Evolutionary conservation across 2,113 vertebrate genomes (phyloP).

Genomic region (Oceanites oceanicus): DNA sequence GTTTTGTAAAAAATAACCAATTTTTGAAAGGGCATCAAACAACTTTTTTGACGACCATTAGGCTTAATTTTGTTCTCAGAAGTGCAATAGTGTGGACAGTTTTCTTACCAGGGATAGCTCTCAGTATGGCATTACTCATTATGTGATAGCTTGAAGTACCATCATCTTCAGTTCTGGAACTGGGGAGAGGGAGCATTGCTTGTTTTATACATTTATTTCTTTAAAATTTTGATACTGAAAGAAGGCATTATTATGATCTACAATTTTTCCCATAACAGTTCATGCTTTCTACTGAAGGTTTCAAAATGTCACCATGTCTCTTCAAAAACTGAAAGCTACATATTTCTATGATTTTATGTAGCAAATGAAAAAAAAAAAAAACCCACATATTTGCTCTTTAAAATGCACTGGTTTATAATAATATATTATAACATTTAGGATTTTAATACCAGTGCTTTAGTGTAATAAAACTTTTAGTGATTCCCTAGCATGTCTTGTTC

Average conservation of each 20-base stretch:
- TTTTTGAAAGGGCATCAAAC: background rate
- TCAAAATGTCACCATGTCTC: background rate
- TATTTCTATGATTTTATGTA: slow-evolving; percentile 42
- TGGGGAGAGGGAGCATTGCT: background rate
- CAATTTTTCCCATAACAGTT: background rate
- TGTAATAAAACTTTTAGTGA: slow-evolving; percentile 79
- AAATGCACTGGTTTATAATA: slow-evolving; percentile 61
- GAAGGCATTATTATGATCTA: background rate
- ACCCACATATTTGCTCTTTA: slow-evolving; percentile 67
- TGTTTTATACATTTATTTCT: background rate
- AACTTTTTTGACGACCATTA: background rate
- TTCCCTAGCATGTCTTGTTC: slow-evolving; percentile 74
- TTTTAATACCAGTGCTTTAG: slow-evolving; percentile 66
- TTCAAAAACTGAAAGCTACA: slow-evolving; percentile 46
- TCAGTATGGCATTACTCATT: background rate
- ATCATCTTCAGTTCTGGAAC: background rate
- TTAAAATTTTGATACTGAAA: background rate
- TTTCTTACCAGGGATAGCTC: background rate
- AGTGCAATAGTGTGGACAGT: background rate
- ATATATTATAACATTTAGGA: slow-evolving; percentile 53
- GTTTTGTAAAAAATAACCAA: background rate
- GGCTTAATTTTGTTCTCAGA: background rate
- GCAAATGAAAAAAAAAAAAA: background rate
- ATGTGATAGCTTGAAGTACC: background rate
- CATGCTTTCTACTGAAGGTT: background rate